Conservation (phyloP, 2,113 vertebrate species). For the Tympanuchus pallidicinctus region DNA sequence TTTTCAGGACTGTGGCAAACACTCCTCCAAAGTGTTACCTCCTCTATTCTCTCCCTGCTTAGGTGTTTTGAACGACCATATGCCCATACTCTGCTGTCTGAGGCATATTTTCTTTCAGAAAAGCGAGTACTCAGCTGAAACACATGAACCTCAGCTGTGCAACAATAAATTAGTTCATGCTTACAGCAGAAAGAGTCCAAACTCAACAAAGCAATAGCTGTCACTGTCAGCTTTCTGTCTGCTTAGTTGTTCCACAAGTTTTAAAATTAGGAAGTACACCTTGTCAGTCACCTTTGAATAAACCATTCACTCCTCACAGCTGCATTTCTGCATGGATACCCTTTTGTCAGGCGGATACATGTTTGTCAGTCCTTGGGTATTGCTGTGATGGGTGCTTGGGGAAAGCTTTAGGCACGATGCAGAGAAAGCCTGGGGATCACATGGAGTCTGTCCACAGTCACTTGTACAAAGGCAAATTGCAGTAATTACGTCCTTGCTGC, state of each 20-base stretch:
- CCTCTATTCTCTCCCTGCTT: not conserved
- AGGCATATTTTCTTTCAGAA: not conserved
- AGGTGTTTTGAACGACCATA: not conserved
- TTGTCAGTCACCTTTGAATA: not conserved
- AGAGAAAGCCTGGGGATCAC: not conserved
- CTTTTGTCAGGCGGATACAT: not conserved
- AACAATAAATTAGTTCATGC: not conserved
- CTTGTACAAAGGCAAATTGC: not conserved
- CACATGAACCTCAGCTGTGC: not conserved
- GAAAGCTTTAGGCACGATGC: not conserved
- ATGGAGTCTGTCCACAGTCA: slow-evolving; percentile 5
- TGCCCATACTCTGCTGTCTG: not conserved
- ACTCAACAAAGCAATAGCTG: slow-evolving; percentile 5
- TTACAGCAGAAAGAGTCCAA: not conserved
- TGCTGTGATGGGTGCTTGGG: not conserved
- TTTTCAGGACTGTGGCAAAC: not conserved
- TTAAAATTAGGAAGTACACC: slow-evolving; percentile 41
- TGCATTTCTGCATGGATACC: slow-evolving; percentile 33
- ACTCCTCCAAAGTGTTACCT: not conserved
- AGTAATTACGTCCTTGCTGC: slow-evolving; percentile 41
- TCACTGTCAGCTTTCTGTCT: slow-evolving; percentile 27
- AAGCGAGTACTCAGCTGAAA: not conserved
- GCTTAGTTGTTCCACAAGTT: not conserved
- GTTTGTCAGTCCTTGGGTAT: slow-evolving; percentile 29
- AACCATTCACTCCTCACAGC: not conserved